phyloP scores from a whole-genome alignment of 2,113 vertebrate species.

The Epinephelus moara region DNA sequence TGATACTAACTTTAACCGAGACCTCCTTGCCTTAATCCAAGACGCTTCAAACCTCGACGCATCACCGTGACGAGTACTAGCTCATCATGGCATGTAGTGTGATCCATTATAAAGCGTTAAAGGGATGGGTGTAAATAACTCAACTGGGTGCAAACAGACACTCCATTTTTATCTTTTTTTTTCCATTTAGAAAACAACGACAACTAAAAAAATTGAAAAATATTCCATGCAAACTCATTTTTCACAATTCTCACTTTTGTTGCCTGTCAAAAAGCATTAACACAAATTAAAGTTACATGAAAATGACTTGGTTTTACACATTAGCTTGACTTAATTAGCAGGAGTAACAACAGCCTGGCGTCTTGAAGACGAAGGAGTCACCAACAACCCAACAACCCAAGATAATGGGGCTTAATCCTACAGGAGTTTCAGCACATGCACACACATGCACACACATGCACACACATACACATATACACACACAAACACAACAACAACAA shows the following conservation, averaged over 20 bases:
- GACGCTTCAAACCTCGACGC: too few species aligned
- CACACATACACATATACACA: neutral
- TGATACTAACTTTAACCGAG: too few species aligned
- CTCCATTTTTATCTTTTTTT: too few species aligned
- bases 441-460: conserved; percentile 14
- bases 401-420: conserved; percentile 23
- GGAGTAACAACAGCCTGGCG: conserved; percentile 13
- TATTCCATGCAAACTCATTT: neutral
- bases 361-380: conserved; percentile 8
- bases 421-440: conserved; percentile 22
- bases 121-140: too few species aligned
- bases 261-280: neutral
- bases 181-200: too few species aligned
- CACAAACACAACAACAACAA: conserved; percentile 3
- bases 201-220: too few species aligned
- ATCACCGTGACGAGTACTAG: too few species aligned
- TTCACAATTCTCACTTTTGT: neutral
- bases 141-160: too few species aligned
- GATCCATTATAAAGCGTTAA: too few species aligned
- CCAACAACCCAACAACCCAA: conserved; percentile 17
- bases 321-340: conserved; percentile 30
- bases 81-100: too few species aligned
- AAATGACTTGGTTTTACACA: conserved; percentile 25
- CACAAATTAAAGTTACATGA: neutral
- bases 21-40: too few species aligned